Conservation (phyloP, 1,140 invertebrate genomes). For the Schlechtendalia chinensis region DNA sequence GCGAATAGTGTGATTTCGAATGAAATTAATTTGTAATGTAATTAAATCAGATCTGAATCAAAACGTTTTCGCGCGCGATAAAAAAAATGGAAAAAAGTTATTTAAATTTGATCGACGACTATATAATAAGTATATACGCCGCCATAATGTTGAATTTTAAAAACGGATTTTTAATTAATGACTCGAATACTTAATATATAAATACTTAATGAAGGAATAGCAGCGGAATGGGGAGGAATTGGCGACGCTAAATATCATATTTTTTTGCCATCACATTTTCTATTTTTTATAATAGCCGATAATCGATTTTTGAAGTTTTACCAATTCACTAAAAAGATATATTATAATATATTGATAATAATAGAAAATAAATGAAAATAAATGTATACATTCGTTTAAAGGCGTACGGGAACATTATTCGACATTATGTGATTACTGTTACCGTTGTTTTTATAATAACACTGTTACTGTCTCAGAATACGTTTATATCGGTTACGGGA, state of each 20-base stretch:
- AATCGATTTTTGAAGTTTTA: too few species aligned
- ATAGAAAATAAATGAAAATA: too few species aligned
- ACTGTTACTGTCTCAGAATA: too few species aligned
- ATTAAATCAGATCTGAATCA: neutral
- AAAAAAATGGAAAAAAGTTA: neutral
- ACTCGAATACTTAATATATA: neutral
- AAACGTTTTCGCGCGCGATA: neutral
- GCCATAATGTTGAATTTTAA: neutral
- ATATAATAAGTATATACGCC: neutral
- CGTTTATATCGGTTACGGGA: too few species aligned
- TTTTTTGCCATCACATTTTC: neutral
- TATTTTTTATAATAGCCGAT: neutral
- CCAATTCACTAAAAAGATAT: too few species aligned
- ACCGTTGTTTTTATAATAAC: too few species aligned
- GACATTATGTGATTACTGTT: too few species aligned
- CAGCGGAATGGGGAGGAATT: neutral
- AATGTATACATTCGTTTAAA: too few species aligned
- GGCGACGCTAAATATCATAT: neutral
- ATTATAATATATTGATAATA: too few species aligned
- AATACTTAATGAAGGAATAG: neutral
- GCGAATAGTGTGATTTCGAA: neutral
- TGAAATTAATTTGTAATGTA: neutral
- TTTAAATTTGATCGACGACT: neutral
- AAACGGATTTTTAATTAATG: constrained; percentile 16
- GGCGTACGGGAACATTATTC: too few species aligned